Base-by-base conservation (phyloP, 1,140 invertebrate species). In the Scylla paramamosain region DNA sequence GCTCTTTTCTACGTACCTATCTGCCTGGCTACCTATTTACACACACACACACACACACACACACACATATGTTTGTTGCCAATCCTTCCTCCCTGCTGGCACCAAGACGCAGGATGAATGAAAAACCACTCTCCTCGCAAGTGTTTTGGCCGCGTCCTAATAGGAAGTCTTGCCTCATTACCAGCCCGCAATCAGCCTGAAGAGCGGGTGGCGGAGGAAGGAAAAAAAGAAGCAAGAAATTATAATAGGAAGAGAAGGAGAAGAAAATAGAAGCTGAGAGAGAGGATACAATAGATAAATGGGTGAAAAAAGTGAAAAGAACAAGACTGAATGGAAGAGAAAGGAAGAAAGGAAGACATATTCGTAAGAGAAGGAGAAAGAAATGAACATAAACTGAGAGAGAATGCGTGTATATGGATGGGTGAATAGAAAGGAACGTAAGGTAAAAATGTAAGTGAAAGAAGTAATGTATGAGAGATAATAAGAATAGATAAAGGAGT, bases 161-260 rank as follows among this genome's bases (percentile, higher is more conserved):
- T 77, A 77, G 67, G 25, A 77, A 77, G 67, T 77, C 67, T 77
- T n/a, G 67, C 67, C 67, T 77, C 67, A 77, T 77, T 77, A 77
- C 67, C 67, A 25, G 25, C 20, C 20, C 67, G 67, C 67, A 77
- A 77, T 77, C 67, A 77, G 67, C 25, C 1, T n/a, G 25, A 77
- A n/a, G 67, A 77, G 67, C 1, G n/a, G 4, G 8, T 20, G 67
- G 67, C 1, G 12, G 1, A 77, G 67, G 25, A 1, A n/a, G 8
- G 25, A 59, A 12, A 59, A 8, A 8, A 59, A 20, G 10, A 20
- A 59, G 52, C 39, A 20, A 59, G 52, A 59, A 59, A 59, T 12
- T 59, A 20, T 12, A 59, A 59, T 59, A 16, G 20, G 20, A 20
- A 1, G 67, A n/a, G 25, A n/a, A n/a, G 25, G 25, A n/a, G 67